Conservation (phyloP, 2,888 invertebrate genomes). For the Aphidius colemani region DNA sequence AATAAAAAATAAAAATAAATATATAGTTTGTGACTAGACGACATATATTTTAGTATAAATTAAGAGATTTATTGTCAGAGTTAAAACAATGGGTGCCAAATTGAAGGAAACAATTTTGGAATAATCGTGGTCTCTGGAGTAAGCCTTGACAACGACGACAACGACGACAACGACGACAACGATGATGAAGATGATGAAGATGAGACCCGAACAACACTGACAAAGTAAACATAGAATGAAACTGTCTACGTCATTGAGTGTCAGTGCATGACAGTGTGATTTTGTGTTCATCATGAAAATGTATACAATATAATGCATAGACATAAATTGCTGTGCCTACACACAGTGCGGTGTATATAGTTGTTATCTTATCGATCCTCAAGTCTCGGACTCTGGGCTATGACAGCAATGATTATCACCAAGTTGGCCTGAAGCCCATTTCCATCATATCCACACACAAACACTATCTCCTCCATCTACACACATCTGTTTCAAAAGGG, state of each 20-base stretch:
- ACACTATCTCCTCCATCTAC: neutral
- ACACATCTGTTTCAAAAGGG: neutral
- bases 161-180: too few relatives aligned
- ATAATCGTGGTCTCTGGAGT: slow-evolving; percentile 14
- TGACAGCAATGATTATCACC: slow-evolving; percentile 38
- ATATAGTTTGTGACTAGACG: neutral
- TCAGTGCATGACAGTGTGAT: neutral
- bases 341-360: too few relatives aligned
- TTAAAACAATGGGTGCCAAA: slow-evolving; percentile 22
- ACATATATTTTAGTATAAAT: neutral
- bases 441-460: neutral
- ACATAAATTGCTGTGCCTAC: too few relatives aligned
- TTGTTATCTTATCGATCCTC: slow-evolving; percentile 19
- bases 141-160: too few relatives aligned
- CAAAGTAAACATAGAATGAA: too few relatives aligned
- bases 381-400: slow-evolving; percentile 26
- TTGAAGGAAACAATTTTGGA: slow-evolving; percentile 27
- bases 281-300: neutral
- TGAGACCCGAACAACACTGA: too few relatives aligned
- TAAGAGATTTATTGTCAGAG: neutral
- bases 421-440: slow-evolving; percentile 35
- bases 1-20: neutral
- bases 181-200: too few relatives aligned
- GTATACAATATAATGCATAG: too few relatives aligned
- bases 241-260: too few relatives aligned